Percentiles rank a stretch among this genome's conserved stretches.
These are phyloP conservation scores for Trilocha varians DNA, from an alignment of 2,888 invertebrate species.

Conservation along the genomic window DNA sequence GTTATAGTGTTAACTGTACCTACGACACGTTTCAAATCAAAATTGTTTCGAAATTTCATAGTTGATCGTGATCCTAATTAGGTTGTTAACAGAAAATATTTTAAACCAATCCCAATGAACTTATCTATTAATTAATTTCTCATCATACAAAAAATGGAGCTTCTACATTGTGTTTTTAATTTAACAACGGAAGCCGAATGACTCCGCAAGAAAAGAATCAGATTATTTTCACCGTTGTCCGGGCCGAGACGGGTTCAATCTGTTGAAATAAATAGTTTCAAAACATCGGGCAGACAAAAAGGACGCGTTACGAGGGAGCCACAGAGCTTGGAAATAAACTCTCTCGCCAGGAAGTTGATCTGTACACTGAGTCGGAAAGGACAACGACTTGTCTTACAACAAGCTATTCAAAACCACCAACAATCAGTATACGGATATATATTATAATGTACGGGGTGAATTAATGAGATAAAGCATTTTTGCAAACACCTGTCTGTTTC, in stretches of 20 bases:
- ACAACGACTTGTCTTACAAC: slow-evolving; percentile 37
- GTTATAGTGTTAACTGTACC: too few species aligned
- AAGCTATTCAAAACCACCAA: neutral
- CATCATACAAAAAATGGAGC: neutral
- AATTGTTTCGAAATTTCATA: too few species aligned
- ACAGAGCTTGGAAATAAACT: slow-evolving; percentile 43
- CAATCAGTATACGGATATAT: too few species aligned
- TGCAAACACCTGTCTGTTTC: too few species aligned
- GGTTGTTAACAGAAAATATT: neutral
- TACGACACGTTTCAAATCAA: too few species aligned
- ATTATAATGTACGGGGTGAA: too few species aligned
- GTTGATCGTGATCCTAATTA: too few species aligned
- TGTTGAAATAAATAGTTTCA: slow-evolving; percentile 47
- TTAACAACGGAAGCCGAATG: slow-evolving; percentile 66
- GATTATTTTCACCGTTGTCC: slow-evolving; percentile 54
- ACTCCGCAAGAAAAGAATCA: slow-evolving; percentile 57
- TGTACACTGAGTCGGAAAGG: slow-evolving; percentile 42
- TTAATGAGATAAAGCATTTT: too few species aligned
- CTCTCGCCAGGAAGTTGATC: slow-evolving; percentile 49
- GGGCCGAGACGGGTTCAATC: slow-evolving; percentile 27
- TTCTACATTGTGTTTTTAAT: slow-evolving; percentile 37
- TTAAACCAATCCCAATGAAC: neutral
- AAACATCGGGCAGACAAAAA: slow-evolving; percentile 32
- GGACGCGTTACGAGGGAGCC: slow-evolving; percentile 25
- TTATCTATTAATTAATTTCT: neutral